Percentiles rank a stretch among this genome's conserved stretches.
These are phyloP conservation scores for Pseudorhiza aurosa DNA, from an alignment of 30 jellyfish, hydroid and myxozoan species.

Conservation along the genomic window DNA sequence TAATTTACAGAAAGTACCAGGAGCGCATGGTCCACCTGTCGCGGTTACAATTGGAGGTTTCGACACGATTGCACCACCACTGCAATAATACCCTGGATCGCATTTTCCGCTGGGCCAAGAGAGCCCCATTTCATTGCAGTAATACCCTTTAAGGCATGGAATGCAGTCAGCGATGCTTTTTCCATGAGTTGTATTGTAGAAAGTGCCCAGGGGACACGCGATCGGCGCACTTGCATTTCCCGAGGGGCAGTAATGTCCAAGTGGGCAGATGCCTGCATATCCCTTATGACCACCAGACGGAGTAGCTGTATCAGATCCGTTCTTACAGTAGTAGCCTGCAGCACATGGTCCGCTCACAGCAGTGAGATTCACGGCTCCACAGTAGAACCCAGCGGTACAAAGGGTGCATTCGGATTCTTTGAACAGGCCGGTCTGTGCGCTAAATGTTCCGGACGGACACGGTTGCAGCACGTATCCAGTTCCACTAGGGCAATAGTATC, in stretches of 20 bases:
- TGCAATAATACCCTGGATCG: conserved; percentile 83
- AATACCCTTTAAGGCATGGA: conserved; percentile 79
- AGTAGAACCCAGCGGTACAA: conserved; percentile 84
- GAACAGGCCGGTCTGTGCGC: conserved; percentile 41
- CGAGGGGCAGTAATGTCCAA: conserved; percentile 84
- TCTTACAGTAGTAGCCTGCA: conserved; percentile 84
- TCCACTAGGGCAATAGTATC: conserved; percentile 77
- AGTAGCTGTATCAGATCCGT: conserved; percentile 90
- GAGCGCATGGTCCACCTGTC: conserved; percentile 89
- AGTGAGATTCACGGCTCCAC: conserved; percentile 74
- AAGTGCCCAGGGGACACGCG: conserved; percentile 90
- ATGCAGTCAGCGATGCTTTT: conserved; percentile 60
- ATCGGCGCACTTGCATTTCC: conserved; percentile 91
- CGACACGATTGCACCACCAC: conserved; percentile 74
- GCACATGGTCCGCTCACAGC: conserved; percentile 89
- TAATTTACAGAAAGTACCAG: conserved; percentile 75
- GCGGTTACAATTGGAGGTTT: conserved; percentile 72
- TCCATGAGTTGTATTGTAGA: conserved; percentile 89
- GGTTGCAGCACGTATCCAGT: conserved; percentile 80
- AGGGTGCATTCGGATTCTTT: conserved; percentile 62
- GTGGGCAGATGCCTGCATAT: conserved; percentile 91
- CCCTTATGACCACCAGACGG: conserved; percentile 95
- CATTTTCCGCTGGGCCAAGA: conserved; percentile 90
- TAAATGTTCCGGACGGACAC: conserved; percentile 98
- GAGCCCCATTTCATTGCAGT: conserved; percentile 85